phyloP scores from a whole-genome alignment of 2,797 vertebrate genomes.

The Lithobates sylvaticus region DNA sequence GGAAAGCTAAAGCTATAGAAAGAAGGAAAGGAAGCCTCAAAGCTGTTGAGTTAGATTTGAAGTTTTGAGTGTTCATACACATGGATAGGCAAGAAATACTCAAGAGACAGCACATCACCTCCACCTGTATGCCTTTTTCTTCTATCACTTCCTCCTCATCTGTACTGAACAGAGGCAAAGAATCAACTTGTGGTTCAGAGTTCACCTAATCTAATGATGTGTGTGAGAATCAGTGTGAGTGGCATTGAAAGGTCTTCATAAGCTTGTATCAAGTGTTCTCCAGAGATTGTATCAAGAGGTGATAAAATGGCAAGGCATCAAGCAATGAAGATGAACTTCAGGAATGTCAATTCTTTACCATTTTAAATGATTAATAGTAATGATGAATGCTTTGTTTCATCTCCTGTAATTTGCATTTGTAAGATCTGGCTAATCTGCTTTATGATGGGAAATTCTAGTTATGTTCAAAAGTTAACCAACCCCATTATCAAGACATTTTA shows the following conservation, averaged over 20 bases:
- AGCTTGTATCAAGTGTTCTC: conserved; percentile 64
- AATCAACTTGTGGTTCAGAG: conserved; percentile 71
- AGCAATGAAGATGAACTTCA: conserved; percentile 42
- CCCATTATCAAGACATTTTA: neutral
- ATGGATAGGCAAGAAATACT: conserved; percentile 72
- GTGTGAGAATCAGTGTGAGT: conserved; percentile 68
- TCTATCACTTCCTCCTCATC: conserved; percentile 58
- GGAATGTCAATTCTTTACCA: conserved; percentile 48
- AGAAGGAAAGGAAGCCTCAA: conserved; percentile 74
- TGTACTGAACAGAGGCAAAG: conserved; percentile 62
- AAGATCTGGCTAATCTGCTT: conserved; percentile 26
- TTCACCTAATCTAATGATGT: conserved; percentile 75
- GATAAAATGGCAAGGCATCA: conserved; percentile 46
- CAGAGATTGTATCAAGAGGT: conserved; percentile 64
- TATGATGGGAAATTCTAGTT: conserved; percentile 13
- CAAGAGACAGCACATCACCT: conserved; percentile 71
- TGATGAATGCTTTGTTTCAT: conserved; percentile 33
- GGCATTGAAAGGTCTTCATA: conserved; percentile 68
- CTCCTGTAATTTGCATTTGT: conserved; percentile 43
- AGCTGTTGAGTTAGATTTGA: conserved; percentile 73
- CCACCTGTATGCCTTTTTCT: conserved; percentile 63
- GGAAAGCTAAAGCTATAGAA: conserved; percentile 49
- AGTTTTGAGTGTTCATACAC: conserved; percentile 71
- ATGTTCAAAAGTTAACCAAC: conserved; percentile 8
- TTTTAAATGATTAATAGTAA: conserved; percentile 46